These are phyloP conservation scores for Xiphorhynchus erythropygius DNA, from an alignment of 2,797 vertebrate genomes.

Conservation along the genomic window DNA sequence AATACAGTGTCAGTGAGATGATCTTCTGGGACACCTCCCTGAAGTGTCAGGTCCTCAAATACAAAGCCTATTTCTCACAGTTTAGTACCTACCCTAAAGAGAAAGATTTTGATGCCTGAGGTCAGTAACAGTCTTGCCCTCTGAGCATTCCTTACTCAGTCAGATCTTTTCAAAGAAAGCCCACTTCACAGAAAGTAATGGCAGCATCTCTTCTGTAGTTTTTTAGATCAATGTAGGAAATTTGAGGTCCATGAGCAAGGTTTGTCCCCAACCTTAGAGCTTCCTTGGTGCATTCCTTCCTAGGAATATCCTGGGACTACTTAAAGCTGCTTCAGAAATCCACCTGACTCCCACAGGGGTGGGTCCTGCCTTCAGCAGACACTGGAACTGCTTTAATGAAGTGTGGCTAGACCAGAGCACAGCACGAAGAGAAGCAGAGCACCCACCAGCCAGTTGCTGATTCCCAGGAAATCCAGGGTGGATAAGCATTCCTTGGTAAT, in stretches of 20 bases:
- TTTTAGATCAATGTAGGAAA: background rate
- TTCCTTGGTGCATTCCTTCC: background rate
- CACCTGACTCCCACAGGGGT: background rate
- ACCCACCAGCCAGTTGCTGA: background rate
- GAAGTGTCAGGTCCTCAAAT: background rate
- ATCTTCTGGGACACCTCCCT: background rate
- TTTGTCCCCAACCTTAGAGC: background rate
- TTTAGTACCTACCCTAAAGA: background rate
- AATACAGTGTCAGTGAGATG: accelerated
- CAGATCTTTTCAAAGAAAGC: background rate
- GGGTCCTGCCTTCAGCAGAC: background rate
- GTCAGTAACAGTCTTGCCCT: background rate
- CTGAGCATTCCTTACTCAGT: background rate
- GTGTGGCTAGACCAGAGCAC: background rate
- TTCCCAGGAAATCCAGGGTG: background rate
- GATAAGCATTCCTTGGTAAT: background rate
- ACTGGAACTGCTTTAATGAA: background rate
- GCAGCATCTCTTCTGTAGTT: background rate
- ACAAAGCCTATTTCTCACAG: background rate
- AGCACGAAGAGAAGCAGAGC: background rate
- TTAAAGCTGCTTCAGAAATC: background rate
- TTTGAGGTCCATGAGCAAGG: background rate
- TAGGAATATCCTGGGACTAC: background rate
- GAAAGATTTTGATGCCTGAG: background rate
- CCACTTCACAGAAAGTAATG: background rate